phyloP scores from a whole-genome alignment of 2,113 vertebrate species.

The Steatornis caripensis region DNA sequence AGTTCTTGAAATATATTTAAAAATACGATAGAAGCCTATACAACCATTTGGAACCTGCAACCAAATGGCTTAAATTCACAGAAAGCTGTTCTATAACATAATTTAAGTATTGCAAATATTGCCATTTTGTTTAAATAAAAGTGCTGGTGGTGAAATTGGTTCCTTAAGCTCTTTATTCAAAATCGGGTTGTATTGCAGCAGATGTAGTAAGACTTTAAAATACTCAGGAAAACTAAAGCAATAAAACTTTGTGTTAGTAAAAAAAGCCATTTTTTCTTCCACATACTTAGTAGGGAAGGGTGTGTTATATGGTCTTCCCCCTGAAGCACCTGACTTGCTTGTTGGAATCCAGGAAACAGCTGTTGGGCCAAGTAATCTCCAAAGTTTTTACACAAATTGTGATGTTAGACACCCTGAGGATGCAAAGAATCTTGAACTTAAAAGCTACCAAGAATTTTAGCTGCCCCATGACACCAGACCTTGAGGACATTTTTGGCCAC shows the following conservation, averaged over 20 bases:
- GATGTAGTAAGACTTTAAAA: not conserved
- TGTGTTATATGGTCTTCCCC: not conserved
- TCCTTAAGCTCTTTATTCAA: not conserved
- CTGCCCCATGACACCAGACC: not conserved
- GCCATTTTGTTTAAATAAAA: not conserved
- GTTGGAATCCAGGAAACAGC: not conserved
- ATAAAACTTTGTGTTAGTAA: not conserved
- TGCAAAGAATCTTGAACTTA: not conserved
- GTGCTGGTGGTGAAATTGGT: not conserved
- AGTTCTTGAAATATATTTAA: not conserved
- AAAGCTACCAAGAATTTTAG: not conserved
- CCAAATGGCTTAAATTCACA: not conserved
- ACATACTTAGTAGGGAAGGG: not conserved
- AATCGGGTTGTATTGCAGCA: not conserved
- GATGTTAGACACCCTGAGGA: not conserved
- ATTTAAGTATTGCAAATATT: not conserved
- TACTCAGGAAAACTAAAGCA: not conserved
- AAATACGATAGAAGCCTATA: not conserved
- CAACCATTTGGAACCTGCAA: not conserved
- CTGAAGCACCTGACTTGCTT: not conserved
- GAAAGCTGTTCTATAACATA: not conserved
- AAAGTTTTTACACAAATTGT: not conserved
- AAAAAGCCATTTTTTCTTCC: not conserved
- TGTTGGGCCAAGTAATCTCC: not conserved
- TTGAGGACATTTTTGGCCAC: not conserved